phyloP scores from a whole-genome alignment of 1,140 invertebrate species.

The Panulirus ornatus region DNA sequence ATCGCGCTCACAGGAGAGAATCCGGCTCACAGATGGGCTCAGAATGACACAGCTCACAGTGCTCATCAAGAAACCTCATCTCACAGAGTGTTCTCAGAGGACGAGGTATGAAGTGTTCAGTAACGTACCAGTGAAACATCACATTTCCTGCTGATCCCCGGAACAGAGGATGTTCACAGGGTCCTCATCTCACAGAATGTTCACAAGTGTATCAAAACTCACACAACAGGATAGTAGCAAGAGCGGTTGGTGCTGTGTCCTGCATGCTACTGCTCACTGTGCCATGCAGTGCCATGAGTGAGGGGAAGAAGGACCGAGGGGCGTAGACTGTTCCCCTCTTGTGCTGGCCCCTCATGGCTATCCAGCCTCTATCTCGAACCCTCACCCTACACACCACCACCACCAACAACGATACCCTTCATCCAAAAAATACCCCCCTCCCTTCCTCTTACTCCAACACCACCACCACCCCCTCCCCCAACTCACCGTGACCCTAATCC shows the following conservation, averaged over 20 bases:
- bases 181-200: not conserved
- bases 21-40: not conserved
- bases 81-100: not conserved
- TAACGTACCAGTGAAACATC: not conserved
- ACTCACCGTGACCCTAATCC: constrained; percentile 34
- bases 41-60: not conserved
- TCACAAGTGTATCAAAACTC: constrained; percentile 29
- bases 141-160: too few species aligned
- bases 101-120: not conserved
- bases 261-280: constrained; percentile 32
- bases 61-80: not conserved
- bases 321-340: constrained; percentile 52
- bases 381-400: constrained; percentile 7
- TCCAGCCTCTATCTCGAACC: not conserved
- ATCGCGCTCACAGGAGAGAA: too few species aligned
- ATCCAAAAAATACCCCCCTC: constrained; percentile 17
- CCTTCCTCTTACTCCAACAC: constrained; percentile 21
- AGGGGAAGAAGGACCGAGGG: constrained; percentile 46
- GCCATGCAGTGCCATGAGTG: constrained; percentile 45
- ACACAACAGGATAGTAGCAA: constrained; percentile 7
- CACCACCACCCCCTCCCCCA: constrained; percentile 1
- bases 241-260: constrained; percentile 23
- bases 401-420: not conserved
- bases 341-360: constrained; percentile 17
- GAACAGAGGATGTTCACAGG: not conserved